A percentile compares a stretch with the other conserved stretches of the same genome.
These are phyloP conservation scores for Hybos culiciformis DNA, from an alignment of 2,888 invertebrate genomes.

Conservation along the genomic window DNA sequence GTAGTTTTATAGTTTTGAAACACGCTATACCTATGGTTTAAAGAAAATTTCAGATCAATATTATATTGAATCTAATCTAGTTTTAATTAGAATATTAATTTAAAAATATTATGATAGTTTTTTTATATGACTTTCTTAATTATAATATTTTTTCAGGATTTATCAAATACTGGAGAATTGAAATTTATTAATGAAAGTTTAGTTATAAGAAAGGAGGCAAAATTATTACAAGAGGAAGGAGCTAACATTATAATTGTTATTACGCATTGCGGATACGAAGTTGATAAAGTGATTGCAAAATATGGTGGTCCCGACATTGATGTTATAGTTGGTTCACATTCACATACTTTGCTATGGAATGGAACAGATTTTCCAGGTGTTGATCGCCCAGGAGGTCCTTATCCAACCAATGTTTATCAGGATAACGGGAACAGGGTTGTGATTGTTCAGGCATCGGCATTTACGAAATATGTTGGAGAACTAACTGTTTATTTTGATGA, in stretches of 20 bases:
- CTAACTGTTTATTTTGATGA: constrained; percentile 57
- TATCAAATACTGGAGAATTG: constrained; percentile 50
- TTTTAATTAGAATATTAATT: neutral
- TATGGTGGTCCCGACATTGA: constrained; percentile 54
- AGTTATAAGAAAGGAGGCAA: constrained; percentile 52
- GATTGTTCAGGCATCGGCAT: constrained; percentile 59
- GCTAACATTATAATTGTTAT: constrained; percentile 67
- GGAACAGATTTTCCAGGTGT: constrained; percentile 42
- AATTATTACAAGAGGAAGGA: constrained; percentile 42
- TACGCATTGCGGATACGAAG: constrained; percentile 67
- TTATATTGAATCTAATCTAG: neutral
- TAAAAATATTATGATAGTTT: neutral
- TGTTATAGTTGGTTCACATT: constrained; percentile 75
- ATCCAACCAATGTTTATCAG: constrained; percentile 52
- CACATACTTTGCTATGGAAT: constrained; percentile 64
- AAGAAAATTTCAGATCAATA: neutral
- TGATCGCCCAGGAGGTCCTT: constrained; percentile 44
- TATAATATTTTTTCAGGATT: constrained; percentile 37
- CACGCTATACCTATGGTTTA: too few species aligned
- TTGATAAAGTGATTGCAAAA: constrained; percentile 51
- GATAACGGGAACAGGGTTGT: constrained; percentile 36
- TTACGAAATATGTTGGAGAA: constrained; percentile 64
- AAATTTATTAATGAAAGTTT: constrained; percentile 56
- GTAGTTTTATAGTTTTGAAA: too few species aligned
- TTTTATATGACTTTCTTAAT: neutral